phyloP scores from a whole-genome alignment of 2,113 vertebrate genomes.

The Archilochus colubris region DNA sequence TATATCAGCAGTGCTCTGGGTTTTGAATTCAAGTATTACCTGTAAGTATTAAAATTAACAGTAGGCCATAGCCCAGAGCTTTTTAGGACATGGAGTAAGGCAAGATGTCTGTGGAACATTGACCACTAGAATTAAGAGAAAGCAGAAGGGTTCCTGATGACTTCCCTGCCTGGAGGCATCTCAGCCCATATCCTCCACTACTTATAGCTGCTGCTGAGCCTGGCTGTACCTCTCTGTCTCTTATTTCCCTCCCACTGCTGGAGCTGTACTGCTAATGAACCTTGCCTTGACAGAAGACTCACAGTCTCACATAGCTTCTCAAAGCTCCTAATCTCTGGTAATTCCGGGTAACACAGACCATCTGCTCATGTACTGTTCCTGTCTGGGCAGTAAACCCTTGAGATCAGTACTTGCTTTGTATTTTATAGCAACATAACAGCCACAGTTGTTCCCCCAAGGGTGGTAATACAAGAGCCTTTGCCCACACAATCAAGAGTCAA shows the following conservation, averaged over 20 bases:
- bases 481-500: not conserved
- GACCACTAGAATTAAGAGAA: not conserved
- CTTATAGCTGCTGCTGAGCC: rapidly evolving
- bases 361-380: not conserved
- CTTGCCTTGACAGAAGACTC: not conserved
- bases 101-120: not conserved
- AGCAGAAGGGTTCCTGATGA: not conserved
- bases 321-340: not conserved
- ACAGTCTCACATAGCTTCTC: not conserved
- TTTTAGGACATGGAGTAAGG: not conserved
- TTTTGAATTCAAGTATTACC: not conserved
- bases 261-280: not conserved
- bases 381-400: not conserved
- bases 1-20: not conserved
- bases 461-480: not conserved
- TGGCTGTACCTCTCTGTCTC: not conserved
- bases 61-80: not conserved
- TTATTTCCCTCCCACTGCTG: not conserved
- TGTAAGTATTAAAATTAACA: not conserved
- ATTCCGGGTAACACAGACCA: not conserved
- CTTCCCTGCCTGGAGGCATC: not conserved
- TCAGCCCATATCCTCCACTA: not conserved
- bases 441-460: not conserved
- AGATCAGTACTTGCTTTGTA: not conserved
- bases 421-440: not conserved